phyloP scores from a whole-genome alignment of 2,797 vertebrate species.

The Falco naumanni region DNA sequence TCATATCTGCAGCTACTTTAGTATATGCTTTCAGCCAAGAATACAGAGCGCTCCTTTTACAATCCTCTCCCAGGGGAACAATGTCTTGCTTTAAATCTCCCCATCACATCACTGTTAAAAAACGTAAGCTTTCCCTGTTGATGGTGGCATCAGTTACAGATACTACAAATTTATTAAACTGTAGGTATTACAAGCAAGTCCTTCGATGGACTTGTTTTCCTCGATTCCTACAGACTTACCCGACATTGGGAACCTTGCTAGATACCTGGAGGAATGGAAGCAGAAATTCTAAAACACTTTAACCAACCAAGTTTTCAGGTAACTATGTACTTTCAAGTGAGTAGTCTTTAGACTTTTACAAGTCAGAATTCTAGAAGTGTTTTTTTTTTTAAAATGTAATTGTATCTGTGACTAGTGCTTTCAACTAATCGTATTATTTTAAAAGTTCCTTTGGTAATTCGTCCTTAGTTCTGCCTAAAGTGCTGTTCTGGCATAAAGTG shows the following conservation, averaged over 20 bases:
- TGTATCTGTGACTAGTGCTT: background rate
- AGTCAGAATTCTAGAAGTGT: background rate
- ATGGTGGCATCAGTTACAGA: background rate
- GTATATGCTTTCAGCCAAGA: background rate
- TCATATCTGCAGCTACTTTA: background rate
- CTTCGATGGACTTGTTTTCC: background rate
- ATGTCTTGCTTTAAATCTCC: background rate
- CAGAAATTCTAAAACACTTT: background rate
- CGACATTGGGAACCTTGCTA: background rate
- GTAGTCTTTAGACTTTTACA: background rate
- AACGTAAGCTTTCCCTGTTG: background rate
- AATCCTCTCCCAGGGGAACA: background rate
- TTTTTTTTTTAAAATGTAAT: background rate
- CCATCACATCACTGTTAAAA: accelerated
- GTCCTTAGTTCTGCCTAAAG: conserved; percentile 56
- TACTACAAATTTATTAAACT: accelerated
- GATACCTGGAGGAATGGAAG: background rate
- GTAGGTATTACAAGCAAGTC: no score
- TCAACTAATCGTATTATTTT: conserved; percentile 29
- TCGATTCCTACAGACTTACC: background rate
- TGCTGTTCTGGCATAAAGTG: conserved; percentile 52
- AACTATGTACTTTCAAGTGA: background rate
- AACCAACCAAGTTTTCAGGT: background rate
- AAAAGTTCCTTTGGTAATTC: conserved; percentile 58
- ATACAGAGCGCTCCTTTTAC: background rate